A percentile compares a stretch with the other conserved stretches of the same genome.
phyloP scores from a whole-genome alignment of 2,797 vertebrate genomes.

The Enteromius argenteus region DNA sequence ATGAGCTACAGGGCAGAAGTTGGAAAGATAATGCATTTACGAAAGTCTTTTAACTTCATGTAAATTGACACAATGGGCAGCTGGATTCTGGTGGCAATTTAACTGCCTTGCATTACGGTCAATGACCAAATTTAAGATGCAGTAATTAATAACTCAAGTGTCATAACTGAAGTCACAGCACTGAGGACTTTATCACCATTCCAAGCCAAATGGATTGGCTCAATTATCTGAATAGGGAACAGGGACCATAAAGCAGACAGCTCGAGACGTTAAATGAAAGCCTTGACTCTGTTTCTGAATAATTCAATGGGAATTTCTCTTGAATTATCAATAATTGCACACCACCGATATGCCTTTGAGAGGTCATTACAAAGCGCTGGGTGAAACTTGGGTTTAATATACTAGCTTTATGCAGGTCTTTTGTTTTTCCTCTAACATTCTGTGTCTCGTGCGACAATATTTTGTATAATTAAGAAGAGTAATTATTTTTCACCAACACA shows the following conservation, averaged over 20 bases:
- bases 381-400: slow-evolving; percentile 5
- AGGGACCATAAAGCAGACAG: slow-evolving; percentile 23
- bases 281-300: slow-evolving; percentile 34
- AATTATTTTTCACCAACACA: slow-evolving; percentile 78
- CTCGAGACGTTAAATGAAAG: slow-evolving; percentile 25
- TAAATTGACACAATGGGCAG: slow-evolving; percentile 16
- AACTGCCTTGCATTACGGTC: slow-evolving; percentile 10
- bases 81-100: slow-evolving; percentile 22
- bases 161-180: slow-evolving; percentile 29
- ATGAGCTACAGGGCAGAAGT: slow-evolving; percentile 30
- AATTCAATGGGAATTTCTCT: slow-evolving; percentile 38
- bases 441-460: slow-evolving; percentile 74
- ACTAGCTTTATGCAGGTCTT: neutral
- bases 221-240: slow-evolving; percentile 37
- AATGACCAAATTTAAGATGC: slow-evolving; percentile 35
- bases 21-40: slow-evolving; percentile 31
- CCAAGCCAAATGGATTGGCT: slow-evolving; percentile 43
- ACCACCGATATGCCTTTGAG: slow-evolving; percentile 18
- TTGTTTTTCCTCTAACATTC: slow-evolving; percentile 26
- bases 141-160: slow-evolving; percentile 43
- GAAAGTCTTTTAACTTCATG: slow-evolving; percentile 37
- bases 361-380: slow-evolving; percentile 19
- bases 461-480: slow-evolving; percentile 79
- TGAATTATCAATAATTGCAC: slow-evolving; percentile 45
- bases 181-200: slow-evolving; percentile 41